These are phyloP conservation scores for Pipistrellus pygmaeus DNA, from an alignment of 2,797 vertebrate genomes.

Conservation along the genomic window DNA sequence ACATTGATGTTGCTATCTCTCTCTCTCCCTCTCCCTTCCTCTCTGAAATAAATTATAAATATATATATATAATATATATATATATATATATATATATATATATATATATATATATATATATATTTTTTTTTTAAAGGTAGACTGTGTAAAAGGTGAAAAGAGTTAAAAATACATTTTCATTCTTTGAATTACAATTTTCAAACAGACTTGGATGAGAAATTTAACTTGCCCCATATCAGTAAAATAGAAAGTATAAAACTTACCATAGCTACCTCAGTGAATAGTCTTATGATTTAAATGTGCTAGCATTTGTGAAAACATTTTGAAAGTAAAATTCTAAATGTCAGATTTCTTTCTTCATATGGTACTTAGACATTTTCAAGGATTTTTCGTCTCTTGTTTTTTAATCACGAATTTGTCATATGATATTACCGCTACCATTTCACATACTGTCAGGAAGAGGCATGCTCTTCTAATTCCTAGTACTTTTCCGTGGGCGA, in stretches of 20 bases:
- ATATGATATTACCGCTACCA: not conserved
- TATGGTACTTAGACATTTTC: not conserved
- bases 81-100: too few relatives aligned
- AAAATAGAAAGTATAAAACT: not conserved
- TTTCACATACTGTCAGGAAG: not conserved
- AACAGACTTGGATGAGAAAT: not conserved
- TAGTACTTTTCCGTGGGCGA: accelerated
- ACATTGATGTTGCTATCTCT: too few relatives aligned
- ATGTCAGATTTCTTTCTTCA: not conserved
- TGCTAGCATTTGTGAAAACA: not conserved
- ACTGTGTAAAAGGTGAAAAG: not conserved
- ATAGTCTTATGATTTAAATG: not conserved
- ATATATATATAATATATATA: too few relatives aligned
- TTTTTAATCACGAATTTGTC: not conserved
- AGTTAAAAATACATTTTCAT: not conserved
- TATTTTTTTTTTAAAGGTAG: not conserved
- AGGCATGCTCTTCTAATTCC: not conserved
- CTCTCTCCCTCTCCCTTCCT: too few relatives aligned
- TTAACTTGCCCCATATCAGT: not conserved
- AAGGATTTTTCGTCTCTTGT: not conserved
- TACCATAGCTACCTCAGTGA: not conserved
- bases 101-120: too few relatives aligned
- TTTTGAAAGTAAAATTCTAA: not conserved
- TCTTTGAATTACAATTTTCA: slow-evolving; percentile 16
- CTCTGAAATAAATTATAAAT: not conserved